A percentile compares a stretch with the other conserved stretches of the same genome.
Conservation (phyloP, 2,888 invertebrate species). For the Apamea monoglypha region DNA sequence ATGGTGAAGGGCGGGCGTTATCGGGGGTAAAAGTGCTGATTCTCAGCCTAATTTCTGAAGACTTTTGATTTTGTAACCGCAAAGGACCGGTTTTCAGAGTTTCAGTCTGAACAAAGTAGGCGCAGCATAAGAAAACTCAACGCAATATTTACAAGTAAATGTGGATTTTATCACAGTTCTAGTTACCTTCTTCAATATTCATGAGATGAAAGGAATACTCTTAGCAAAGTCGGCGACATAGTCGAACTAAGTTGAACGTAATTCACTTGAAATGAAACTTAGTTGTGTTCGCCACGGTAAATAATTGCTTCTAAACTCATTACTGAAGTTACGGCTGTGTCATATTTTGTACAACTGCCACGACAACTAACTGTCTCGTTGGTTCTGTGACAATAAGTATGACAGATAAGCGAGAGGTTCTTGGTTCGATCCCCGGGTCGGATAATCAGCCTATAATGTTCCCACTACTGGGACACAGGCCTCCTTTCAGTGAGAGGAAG, state of each 20-base stretch:
- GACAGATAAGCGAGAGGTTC: not conserved
- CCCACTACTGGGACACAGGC: not conserved
- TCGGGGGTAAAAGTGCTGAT: too few relatives aligned
- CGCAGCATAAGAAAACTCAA: not conserved
- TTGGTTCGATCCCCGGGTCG: not conserved
- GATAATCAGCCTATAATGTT: not conserved
- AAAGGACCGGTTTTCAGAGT: not conserved
- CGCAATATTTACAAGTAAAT: not conserved
- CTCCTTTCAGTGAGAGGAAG: not conserved
- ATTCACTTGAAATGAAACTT: slow-evolving; percentile 11
- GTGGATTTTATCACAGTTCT: not conserved
- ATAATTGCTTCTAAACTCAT: slow-evolving; percentile 43
- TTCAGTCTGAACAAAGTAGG: not conserved
- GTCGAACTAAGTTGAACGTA: not conserved
- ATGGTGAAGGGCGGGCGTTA: too few relatives aligned
- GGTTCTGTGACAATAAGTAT: not conserved
- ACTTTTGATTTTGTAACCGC: not conserved
- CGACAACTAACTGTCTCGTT: not conserved
- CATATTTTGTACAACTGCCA: slow-evolving; percentile 5
- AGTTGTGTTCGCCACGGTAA: slow-evolving; percentile 13
- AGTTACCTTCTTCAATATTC: not conserved
- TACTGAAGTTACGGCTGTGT: slow-evolving; percentile 17
- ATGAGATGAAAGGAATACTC: slow-evolving; percentile 5
- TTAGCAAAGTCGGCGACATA: not conserved
- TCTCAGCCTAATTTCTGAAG: too few relatives aligned